A percentile compares a stretch with the other conserved stretches of the same genome.
Conservation (phyloP, 2,888 invertebrate species). For the Agrotis exclamationis region DNA sequence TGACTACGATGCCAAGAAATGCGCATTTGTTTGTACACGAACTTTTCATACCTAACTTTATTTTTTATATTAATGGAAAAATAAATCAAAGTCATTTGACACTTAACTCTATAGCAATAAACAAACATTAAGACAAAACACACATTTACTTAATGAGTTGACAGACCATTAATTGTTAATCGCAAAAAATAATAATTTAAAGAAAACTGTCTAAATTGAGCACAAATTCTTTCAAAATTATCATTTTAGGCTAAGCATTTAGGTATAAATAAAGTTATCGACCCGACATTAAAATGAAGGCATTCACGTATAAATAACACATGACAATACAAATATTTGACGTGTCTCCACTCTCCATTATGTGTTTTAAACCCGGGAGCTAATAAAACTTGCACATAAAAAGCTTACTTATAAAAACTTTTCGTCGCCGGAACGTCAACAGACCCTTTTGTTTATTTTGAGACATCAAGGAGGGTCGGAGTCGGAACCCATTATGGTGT, state of each 20-base stretch:
- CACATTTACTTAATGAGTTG: not conserved
- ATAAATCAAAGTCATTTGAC: slow-evolving; percentile 1
- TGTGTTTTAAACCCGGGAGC: slow-evolving; percentile 61
- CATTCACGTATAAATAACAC: slow-evolving; percentile 25
- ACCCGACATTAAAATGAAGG: slow-evolving; percentile 35
- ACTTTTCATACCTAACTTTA: slow-evolving; percentile 9
- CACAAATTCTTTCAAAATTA: not conserved
- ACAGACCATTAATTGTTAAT: slow-evolving; percentile 11
- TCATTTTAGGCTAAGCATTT: too few relatives aligned
- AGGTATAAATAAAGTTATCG: not conserved
- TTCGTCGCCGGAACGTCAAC: slow-evolving; percentile 68
- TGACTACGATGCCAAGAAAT: slow-evolving; percentile 4
- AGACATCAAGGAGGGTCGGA: slow-evolving; percentile 77
- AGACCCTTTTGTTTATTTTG: slow-evolving; percentile 80
- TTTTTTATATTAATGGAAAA: slow-evolving; percentile 24
- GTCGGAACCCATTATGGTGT: slow-evolving; percentile 76
- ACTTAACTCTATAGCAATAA: slow-evolving; percentile 1
- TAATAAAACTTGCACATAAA: slow-evolving; percentile 65
- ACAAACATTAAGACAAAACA: not conserved
- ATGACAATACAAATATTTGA: slow-evolving; percentile 59
- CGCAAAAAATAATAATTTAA: not conserved
- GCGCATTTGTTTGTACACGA: slow-evolving; percentile 13
- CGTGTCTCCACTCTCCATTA: slow-evolving; percentile 42
- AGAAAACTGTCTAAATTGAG: slow-evolving; percentile 1
- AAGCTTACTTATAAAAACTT: slow-evolving; percentile 67